Conservation (phyloP, 2,797 vertebrate genomes). For the Allobates femoralis region DNA sequence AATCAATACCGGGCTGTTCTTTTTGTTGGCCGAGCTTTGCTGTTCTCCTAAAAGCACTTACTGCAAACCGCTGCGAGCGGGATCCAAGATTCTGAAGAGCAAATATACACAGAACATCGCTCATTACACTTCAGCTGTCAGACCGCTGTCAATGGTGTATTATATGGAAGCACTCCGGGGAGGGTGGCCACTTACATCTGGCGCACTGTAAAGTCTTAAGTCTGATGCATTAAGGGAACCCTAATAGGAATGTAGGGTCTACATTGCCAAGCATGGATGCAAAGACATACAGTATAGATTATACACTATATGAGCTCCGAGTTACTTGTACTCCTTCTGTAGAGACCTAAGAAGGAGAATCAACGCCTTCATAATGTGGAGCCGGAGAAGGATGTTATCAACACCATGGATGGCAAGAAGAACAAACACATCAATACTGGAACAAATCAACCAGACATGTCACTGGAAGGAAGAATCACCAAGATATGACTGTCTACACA, state of each 20-base stretch:
- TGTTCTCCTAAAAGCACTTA: slow-evolving; percentile 35
- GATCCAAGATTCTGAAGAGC: slow-evolving; percentile 4
- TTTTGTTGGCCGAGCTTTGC: not conserved
- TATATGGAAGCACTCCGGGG: not conserved
- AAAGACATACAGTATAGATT: not conserved
- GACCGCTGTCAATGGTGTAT: not conserved
- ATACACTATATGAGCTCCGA: too few relatives aligned
- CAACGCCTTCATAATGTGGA: too few relatives aligned
- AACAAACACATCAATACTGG: too few relatives aligned
- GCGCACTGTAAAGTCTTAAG: not conserved
- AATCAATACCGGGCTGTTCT: not conserved
- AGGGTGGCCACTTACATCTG: not conserved
- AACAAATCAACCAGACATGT: too few relatives aligned
- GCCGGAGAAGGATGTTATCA: too few relatives aligned
- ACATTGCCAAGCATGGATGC: not conserved
- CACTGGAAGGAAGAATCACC: too few relatives aligned
- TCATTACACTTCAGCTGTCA: slow-evolving; percentile 36
- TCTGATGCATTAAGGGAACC: not conserved
- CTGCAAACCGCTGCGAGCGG: not conserved
- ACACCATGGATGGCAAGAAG: too few relatives aligned
- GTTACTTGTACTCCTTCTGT: too few relatives aligned
- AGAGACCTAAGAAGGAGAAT: too few relatives aligned
- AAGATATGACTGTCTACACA: too few relatives aligned
- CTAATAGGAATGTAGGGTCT: not conserved
- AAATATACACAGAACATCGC: slow-evolving; percentile 19